Conservation (phyloP, 2,113 vertebrate genomes). For the Dasyurus viverrinus region DNA sequence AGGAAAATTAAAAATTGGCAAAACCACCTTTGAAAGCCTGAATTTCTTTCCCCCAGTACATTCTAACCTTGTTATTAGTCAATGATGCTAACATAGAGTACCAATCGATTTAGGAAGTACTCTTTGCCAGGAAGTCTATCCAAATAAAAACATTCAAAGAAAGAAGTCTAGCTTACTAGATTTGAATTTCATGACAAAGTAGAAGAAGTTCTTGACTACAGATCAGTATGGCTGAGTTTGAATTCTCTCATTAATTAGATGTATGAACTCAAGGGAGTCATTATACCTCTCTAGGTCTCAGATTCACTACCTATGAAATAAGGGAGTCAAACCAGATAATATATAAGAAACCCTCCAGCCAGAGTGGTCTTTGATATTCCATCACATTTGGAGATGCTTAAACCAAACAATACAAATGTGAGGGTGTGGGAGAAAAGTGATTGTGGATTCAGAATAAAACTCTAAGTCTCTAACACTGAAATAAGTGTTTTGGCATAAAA, state of each 20-base stretch:
- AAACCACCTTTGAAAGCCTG: not conserved
- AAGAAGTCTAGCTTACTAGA: constrained; percentile 31
- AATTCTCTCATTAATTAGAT: not conserved
- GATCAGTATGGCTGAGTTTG: not conserved
- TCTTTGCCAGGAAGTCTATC: constrained; percentile 57
- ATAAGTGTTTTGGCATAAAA: not conserved
- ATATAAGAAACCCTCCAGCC: not conserved
- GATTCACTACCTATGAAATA: not conserved
- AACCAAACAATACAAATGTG: not conserved
- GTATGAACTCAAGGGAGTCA: not conserved
- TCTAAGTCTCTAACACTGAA: not conserved
- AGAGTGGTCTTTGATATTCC: not conserved
- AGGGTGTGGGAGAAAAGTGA: not conserved
- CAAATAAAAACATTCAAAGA: constrained; percentile 43
- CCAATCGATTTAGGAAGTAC: constrained; percentile 29
- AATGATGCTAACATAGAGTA: constrained; percentile 31
- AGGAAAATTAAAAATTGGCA: not conserved
- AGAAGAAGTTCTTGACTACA: not conserved
- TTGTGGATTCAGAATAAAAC: not conserved
- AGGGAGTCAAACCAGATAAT: not conserved
- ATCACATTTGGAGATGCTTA: not conserved
- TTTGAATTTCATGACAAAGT: not conserved
- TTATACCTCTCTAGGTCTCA: not conserved
- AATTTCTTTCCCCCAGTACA: constrained; percentile 1
- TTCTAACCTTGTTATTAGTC: constrained; percentile 48